phyloP scores from a whole-genome alignment of 2,797 vertebrate species.

The Gadopsis bispinosus region DNA sequence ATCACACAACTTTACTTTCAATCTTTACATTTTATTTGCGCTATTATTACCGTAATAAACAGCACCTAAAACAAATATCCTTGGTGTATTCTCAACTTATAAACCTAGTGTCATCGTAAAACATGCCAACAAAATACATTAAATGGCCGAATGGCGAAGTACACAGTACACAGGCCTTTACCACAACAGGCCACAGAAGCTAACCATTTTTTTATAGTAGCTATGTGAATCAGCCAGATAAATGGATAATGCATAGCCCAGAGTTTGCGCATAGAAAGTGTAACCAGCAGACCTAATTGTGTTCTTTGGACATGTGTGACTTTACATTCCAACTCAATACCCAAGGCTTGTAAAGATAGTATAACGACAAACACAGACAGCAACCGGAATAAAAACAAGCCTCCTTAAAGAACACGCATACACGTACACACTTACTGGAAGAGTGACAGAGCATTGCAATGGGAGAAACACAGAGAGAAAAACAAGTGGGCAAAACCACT shows the following conservation, averaged over 20 bases:
- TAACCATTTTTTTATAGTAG: slow-evolving; percentile 41
- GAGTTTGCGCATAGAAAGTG: slow-evolving; percentile 61
- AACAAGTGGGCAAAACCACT: slow-evolving; percentile 82
- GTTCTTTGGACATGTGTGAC: slow-evolving; percentile 75
- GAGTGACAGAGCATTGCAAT: slow-evolving; percentile 77
- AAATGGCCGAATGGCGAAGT: slow-evolving; percentile 12
- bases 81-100: slow-evolving; percentile 1
- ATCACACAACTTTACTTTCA: background rate
- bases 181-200: slow-evolving; percentile 57
- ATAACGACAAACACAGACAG: slow-evolving; percentile 79
- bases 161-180: slow-evolving; percentile 29
- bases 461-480: slow-evolving; percentile 65
- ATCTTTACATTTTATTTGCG: slow-evolving; percentile 7
- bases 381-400: slow-evolving; percentile 78
- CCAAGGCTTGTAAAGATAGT: slow-evolving; percentile 78
- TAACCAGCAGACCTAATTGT: slow-evolving; percentile 65
- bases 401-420: slow-evolving; percentile 44
- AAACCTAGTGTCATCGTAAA: slow-evolving; percentile 32
- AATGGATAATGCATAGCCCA: slow-evolving; percentile 57
- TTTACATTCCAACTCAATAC: slow-evolving; percentile 75
- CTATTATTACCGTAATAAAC: slow-evolving; percentile 11
- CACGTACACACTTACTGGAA: slow-evolving; percentile 75
- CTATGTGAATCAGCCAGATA: slow-evolving; percentile 61
- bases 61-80: slow-evolving; percentile 13
- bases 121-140: background rate